phyloP scores from a whole-genome alignment of 2,888 invertebrate species.

The Rhagophthalmus giganteus region DNA sequence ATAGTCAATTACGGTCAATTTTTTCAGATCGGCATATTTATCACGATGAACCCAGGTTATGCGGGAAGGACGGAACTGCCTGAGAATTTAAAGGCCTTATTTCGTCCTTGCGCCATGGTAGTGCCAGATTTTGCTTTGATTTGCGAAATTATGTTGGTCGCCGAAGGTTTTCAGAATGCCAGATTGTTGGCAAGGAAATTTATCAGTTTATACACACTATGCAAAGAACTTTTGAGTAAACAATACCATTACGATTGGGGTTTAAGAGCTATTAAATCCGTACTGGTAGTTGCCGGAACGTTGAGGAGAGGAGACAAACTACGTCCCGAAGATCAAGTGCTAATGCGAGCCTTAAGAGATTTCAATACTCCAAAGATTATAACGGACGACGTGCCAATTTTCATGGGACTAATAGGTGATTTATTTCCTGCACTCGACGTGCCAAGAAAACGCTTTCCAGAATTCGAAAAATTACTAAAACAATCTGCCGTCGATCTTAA shows the following conservation, averaged over 20 bases:
- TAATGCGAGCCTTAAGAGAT: slow-evolving; percentile 91
- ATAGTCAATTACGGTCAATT: no score
- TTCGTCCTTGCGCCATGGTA: slow-evolving; percentile 94
- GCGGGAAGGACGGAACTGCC: slow-evolving; percentile 89
- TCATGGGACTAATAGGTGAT: slow-evolving; percentile 93
- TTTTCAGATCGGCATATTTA: slow-evolving; percentile 76
- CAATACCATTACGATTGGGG: slow-evolving; percentile 99
- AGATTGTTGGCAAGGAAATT: slow-evolving; percentile 88
- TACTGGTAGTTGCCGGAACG: slow-evolving; percentile 90
- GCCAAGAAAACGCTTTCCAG: slow-evolving; percentile 81
- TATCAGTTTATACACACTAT: slow-evolving; percentile 88
- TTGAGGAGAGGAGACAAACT: slow-evolving; percentile 77
- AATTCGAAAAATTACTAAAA: slow-evolving; percentile 80
- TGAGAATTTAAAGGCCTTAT: slow-evolving; percentile 75
- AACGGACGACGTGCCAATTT: slow-evolving; percentile 87
- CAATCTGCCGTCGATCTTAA: slow-evolving; percentile 79
- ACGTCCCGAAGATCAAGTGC: slow-evolving; percentile 87
- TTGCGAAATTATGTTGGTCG: slow-evolving; percentile 96
- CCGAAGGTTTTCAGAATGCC: slow-evolving; percentile 93
- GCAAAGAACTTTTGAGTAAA: slow-evolving; percentile 87
- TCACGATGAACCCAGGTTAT: slow-evolving; percentile 97
- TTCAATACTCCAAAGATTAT: slow-evolving; percentile 95
- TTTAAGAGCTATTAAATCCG: slow-evolving; percentile 91
- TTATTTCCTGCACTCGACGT: slow-evolving; percentile 91
- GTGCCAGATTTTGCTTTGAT: slow-evolving; percentile 95